These are phyloP conservation scores for Arctia plantaginis DNA, from an alignment of 2,888 invertebrate genomes.

Conservation along the genomic window DNA sequence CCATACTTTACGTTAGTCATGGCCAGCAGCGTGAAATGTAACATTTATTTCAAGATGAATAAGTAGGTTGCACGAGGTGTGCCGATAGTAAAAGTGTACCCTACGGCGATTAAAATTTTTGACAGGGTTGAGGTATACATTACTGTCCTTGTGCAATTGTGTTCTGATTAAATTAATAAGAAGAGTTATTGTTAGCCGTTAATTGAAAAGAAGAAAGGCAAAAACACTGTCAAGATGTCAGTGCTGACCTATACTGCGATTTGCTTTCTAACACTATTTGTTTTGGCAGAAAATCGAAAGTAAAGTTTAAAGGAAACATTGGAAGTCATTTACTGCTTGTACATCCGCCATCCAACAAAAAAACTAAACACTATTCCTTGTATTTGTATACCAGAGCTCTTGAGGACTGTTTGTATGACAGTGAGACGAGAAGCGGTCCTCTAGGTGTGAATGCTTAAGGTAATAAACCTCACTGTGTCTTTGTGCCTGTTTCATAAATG, in stretches of 20 bases:
- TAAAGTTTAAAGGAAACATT: not conserved
- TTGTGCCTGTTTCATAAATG: too few species aligned
- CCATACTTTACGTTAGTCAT: slow-evolving; percentile 25
- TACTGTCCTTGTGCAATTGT: slow-evolving; percentile 20
- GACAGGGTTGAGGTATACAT: slow-evolving; percentile 11
- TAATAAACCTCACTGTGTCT: too few species aligned
- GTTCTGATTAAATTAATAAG: slow-evolving; percentile 20
- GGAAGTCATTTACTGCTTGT: not conserved
- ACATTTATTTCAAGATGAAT: slow-evolving; percentile 20
- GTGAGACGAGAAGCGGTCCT: too few species aligned
- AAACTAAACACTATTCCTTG: not conserved
- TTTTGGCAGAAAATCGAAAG: not conserved
- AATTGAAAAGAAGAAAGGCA: slow-evolving; percentile 1
- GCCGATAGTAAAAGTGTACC: slow-evolving; percentile 39
- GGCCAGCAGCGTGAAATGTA: slow-evolving; percentile 19
- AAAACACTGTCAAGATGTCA: not conserved
- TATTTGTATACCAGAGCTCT: too few species aligned
- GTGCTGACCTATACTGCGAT: not conserved
- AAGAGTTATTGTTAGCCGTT: slow-evolving; percentile 16
- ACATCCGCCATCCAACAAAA: not conserved
- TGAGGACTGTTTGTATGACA: too few species aligned
- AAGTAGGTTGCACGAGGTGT: slow-evolving; percentile 16
- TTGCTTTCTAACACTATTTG: slow-evolving; percentile 10
- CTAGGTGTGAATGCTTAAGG: too few species aligned
- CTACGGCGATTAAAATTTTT: slow-evolving; percentile 27